Conservation (phyloP, 1,140 invertebrate genomes). For the Onthophagus taurus region DNA sequence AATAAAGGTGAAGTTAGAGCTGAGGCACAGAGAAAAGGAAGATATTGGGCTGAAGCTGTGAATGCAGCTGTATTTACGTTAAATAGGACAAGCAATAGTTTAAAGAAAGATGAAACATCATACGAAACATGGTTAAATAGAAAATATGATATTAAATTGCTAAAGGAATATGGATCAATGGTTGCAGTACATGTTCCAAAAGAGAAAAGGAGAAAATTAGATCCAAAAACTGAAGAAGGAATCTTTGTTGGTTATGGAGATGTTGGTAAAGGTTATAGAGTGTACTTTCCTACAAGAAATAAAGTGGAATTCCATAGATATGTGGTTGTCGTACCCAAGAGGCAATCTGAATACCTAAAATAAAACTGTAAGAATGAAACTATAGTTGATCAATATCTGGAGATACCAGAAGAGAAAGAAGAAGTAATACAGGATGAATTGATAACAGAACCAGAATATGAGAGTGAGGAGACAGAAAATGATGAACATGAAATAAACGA, state of each 20-base stretch:
- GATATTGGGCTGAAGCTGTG: no score
- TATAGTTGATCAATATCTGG: background rate
- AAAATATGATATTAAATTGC: background rate
- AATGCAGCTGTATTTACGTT: background rate
- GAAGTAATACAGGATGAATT: background rate
- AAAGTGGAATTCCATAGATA: conserved; percentile 4
- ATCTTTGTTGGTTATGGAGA: conserved; percentile 12
- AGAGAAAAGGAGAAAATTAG: conserved; percentile 10
- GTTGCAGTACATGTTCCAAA: conserved; percentile 20
- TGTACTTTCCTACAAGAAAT: background rate
- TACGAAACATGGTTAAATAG: conserved; percentile 2
- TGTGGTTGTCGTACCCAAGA: conserved; percentile 1
- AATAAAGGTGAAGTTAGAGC: background rate
- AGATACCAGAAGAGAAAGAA: background rate
- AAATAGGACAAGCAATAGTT: conserved; percentile 3
- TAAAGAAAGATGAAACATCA: background rate
- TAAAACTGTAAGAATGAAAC: background rate
- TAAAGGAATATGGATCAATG: conserved; percentile 21
- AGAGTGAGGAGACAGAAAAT: conserved; percentile 3
- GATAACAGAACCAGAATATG: background rate
- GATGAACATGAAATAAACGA: conserved; percentile 3
- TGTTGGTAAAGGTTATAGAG: conserved; percentile 5
- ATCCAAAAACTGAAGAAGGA: conserved; percentile 11
- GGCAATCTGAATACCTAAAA: background rate
- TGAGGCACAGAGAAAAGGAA: background rate